A percentile compares a stretch with the other conserved stretches of the same genome.
These are phyloP conservation scores for Leucophora obtusa DNA, from an alignment of 2,888 invertebrate species.

Conservation along the genomic window DNA sequence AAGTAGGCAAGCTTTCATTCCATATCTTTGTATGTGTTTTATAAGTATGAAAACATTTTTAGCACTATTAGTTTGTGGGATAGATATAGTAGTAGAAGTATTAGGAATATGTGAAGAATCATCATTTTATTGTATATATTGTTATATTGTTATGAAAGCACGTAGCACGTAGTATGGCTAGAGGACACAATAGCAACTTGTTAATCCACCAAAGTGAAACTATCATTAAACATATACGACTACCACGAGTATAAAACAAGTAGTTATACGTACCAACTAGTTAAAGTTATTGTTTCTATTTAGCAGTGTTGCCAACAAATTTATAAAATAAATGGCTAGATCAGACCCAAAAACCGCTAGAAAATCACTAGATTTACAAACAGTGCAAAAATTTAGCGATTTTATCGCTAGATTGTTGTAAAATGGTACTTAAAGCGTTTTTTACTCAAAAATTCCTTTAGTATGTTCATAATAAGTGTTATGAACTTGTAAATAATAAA, in stretches of 20 bases:
- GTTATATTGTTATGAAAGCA: conserved; percentile 64
- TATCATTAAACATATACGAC: conserved; percentile 38
- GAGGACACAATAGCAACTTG: conserved; percentile 60
- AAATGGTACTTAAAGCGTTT: too few relatives aligned
- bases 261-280: conserved; percentile 36
- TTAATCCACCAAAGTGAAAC: conserved; percentile 61
- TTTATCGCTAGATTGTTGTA: too few relatives aligned
- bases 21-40: too few relatives aligned
- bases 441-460: too few relatives aligned
- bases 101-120: conserved; percentile 13
- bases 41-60: conserved; percentile 32
- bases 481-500: too few relatives aligned
- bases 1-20: conserved; percentile 6
- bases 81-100: not conserved
- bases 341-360: too few relatives aligned
- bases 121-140: conserved; percentile 24
- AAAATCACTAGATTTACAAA: too few relatives aligned
- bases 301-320: too few relatives aligned
- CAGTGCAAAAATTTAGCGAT: too few relatives aligned
- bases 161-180: conserved; percentile 56
- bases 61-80: conserved; percentile 8
- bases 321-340: too few relatives aligned
- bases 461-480: too few relatives aligned
- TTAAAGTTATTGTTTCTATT: conserved; percentile 57
- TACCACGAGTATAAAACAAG: conserved; percentile 21